Evolutionary conservation across 2,888 invertebrate genomes (phyloP).

Genomic region (Iselma pallidipennis): DNA sequence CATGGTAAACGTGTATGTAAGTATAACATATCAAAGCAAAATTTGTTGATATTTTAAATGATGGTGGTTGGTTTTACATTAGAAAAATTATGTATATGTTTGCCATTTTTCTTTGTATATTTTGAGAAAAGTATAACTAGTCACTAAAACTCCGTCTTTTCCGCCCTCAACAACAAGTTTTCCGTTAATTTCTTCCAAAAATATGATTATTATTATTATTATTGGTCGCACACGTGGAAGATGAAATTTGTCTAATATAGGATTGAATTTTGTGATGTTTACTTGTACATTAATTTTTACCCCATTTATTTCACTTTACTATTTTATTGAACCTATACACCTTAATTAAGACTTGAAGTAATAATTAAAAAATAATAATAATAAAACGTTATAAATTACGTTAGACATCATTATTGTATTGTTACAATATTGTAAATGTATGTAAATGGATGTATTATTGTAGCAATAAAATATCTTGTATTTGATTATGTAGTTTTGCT

Average conservation of each 20-base stretch:
- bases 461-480: slow-evolving; percentile 40
- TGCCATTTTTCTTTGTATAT: background rate
- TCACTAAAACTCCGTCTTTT: slow-evolving; percentile 5
- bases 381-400: background rate
- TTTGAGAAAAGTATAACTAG: slow-evolving; percentile 3
- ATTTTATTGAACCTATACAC: slow-evolving; percentile 9
- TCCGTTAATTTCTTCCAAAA: slow-evolving; percentile 19
- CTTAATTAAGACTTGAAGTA: slow-evolving; percentile 21
- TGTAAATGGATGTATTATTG: slow-evolving; percentile 37
- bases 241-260: background rate
- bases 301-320: too few relatives aligned
- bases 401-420: slow-evolving; percentile 29
- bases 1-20: background rate
- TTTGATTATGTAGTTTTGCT: slow-evolving; percentile 15
- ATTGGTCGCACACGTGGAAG: background rate
- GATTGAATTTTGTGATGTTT: slow-evolving; percentile 24
- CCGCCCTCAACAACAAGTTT: slow-evolving; percentile 11
- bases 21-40: slow-evolving; percentile 12
- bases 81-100: background rate
- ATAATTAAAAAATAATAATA: slow-evolving; percentile 13
- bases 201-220: slow-evolving; percentile 1
- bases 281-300: slow-evolving; percentile 22
- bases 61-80: background rate
- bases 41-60: background rate
- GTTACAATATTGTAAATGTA: slow-evolving; percentile 32